Percentiles rank a stretch among this genome's conserved stretches.
Conservation (phyloP, 1,140 invertebrate genomes). For the Drosophila ercepeae region DNA sequence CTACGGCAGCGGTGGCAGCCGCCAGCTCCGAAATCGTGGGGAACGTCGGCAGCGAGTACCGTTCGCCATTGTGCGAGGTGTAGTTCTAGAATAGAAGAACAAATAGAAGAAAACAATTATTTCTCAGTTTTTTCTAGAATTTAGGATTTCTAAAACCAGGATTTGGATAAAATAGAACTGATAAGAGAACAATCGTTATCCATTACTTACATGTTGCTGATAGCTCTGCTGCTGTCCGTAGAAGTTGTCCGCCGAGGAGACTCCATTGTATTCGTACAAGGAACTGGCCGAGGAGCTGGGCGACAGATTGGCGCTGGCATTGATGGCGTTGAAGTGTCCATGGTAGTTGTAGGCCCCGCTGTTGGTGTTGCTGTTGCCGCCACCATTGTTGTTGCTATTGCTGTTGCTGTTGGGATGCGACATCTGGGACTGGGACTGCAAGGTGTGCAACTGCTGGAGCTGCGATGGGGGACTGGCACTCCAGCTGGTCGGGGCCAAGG, state of each 20-base stretch:
- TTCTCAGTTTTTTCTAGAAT: neutral
- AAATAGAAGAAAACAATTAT: neutral
- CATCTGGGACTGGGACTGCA: conserved; percentile 52
- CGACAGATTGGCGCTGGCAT: conserved; percentile 64
- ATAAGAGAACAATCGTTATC: neutral
- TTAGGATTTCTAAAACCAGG: neutral
- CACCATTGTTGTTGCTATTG: conserved; percentile 39
- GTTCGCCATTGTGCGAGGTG: conserved; percentile 83
- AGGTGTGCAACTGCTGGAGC: conserved; percentile 61
- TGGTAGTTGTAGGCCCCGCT: conserved; percentile 70
- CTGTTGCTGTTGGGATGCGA: conserved; percentile 32
- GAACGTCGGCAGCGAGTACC: conserved; percentile 87
- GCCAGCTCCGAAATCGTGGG: conserved; percentile 86
- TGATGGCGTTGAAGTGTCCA: conserved; percentile 75
- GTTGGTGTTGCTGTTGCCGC: conserved; percentile 36
- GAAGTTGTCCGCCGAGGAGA: conserved; percentile 46
- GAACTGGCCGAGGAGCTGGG: conserved; percentile 74
- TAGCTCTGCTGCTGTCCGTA: conserved; percentile 60
- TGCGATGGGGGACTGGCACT: conserved; percentile 56
- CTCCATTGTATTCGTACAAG: conserved; percentile 65
- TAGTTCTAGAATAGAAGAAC: conserved; percentile 48
- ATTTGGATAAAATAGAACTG: neutral
- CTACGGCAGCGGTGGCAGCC: conserved; percentile 84
- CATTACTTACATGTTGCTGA: conserved; percentile 72
- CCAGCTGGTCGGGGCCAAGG: conserved; percentile 26